Base-by-base conservation (phyloP, 2,888 invertebrate species). In the Platycheirus rosarum region DNA sequence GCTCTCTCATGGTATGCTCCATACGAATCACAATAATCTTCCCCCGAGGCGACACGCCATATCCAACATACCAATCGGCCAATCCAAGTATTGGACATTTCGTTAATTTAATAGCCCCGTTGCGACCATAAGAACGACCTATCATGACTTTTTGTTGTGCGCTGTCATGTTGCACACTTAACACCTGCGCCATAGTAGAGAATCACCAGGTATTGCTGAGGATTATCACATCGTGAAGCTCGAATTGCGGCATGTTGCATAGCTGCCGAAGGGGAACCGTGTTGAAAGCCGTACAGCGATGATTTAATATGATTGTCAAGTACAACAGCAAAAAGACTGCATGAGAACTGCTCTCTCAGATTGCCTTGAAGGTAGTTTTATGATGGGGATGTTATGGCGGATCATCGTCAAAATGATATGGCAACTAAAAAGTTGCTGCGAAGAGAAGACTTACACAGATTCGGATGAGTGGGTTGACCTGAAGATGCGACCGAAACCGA, bases 271-370 rank as follows among this genome's bases (percentile, higher is more conserved):
- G 51, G 60, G 35, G 35, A 7, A 8, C 18, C 8, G 18, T 29
- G 60, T 53, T 60, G 63, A 55, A 49, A 65, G 70, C 23, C 69
- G 60, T 53, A 13, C 40, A 37, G 53, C 73, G 71, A 82, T 77
- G 82, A 82, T 82, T 82, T 82, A 82, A 82, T 68, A 77, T 63
- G 77, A 82, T 82, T 82, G 82, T 82, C 82, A 77, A 82, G 82
- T 57, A 68, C 65, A 53, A 37, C 65, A 48, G 9, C 71, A 16
- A 51, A 16, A 51, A 37, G 63, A 37, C 55, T 60, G 57, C 16
- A 16, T 49, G 70, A 62, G 60, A 70, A 79, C 65, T 44, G 51
- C 42, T 69, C 53, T 74, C 53, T 74, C 57, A 57, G 69, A 79
- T 75, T 66, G 70, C 70, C 80, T 76, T 37, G 65, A 42, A 48